Conservation (phyloP, 2,888 invertebrate species). For the Agonopterix heracliana region DNA sequence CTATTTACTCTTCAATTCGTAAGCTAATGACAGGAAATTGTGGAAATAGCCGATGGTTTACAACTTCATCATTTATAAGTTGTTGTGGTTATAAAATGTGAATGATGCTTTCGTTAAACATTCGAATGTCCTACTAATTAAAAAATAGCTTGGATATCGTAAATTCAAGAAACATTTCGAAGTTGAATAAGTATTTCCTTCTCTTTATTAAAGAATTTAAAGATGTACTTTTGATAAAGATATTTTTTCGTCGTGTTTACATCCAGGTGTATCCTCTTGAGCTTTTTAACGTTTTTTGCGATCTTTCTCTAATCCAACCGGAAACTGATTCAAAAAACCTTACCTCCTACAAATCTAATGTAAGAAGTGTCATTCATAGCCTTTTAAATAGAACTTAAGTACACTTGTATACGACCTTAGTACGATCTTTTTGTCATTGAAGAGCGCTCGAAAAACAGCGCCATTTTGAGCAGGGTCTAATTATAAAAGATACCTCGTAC, state of each 20-base stretch:
- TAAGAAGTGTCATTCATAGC: conserved; percentile 50
- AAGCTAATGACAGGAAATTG: conserved; percentile 1
- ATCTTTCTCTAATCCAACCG: conserved; percentile 48
- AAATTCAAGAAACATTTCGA: neutral
- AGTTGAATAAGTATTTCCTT: conserved; percentile 1
- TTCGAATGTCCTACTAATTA: neutral
- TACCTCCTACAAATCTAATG: conserved; percentile 37
- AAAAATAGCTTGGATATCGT: neutral
- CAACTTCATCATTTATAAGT: conserved; percentile 2
- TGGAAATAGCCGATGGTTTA: conserved; percentile 1
- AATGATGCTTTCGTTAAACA: conserved; percentile 2
- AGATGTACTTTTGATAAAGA: neutral
- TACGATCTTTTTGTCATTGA: conserved; percentile 62
- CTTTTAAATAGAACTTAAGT: conserved; percentile 24
- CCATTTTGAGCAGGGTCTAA: conserved; percentile 58
- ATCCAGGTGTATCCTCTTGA: conserved; percentile 34
- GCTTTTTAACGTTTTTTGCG: conserved; percentile 28
- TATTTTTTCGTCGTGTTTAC: conserved; percentile 4
- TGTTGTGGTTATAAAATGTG: conserved; percentile 9
- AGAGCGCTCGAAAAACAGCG: conserved; percentile 50
- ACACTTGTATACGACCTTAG: conserved; percentile 11
- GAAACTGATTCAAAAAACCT: conserved; percentile 52
- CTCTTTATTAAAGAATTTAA: conserved; percentile 8
- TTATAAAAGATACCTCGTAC: conserved; percentile 54
- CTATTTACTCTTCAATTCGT: neutral